phyloP scores from a whole-genome alignment of 2,888 invertebrate genomes.

The Onchidella celtica region DNA sequence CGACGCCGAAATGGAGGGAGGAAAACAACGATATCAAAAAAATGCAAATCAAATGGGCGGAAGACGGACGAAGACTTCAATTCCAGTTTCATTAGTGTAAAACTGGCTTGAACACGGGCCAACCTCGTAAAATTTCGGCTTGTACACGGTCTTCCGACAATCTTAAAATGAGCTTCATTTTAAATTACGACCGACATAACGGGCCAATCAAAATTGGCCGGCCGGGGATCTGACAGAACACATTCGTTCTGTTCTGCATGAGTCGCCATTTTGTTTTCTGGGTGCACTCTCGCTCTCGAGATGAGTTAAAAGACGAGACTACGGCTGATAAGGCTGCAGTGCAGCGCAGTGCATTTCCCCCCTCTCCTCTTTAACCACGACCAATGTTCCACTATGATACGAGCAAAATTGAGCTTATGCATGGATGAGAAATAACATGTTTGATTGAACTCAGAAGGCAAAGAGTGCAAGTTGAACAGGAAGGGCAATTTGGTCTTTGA shows the following conservation, averaged over 20 bases:
- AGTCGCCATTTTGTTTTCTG: not conserved
- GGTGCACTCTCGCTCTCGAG: not conserved
- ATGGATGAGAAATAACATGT: not conserved
- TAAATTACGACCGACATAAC: conserved; percentile 36
- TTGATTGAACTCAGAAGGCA: conserved; percentile 13
- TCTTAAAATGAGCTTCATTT: conserved; percentile 43
- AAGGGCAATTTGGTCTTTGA: not conserved
- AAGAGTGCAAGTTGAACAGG: not conserved
- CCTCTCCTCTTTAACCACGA: conserved; percentile 1
- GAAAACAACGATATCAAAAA: conserved; percentile 34
- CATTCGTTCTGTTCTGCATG: conserved; percentile 38
- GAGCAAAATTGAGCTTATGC: conserved; percentile 18
- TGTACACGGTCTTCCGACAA: conserved; percentile 17
- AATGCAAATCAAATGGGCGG: conserved; percentile 48
- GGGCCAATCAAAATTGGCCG: conserved; percentile 32
- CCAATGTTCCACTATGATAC: not conserved
- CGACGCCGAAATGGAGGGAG: no score
- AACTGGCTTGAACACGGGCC: conserved; percentile 15
- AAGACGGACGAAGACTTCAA: conserved; percentile 32
- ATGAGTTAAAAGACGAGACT: not conserved
- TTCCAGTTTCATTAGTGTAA: conserved; percentile 40
- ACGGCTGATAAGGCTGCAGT: no score
- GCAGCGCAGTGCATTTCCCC: no score
- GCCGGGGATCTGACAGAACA: conserved; percentile 33
- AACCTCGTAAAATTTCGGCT: conserved; percentile 36